phyloP scores from a whole-genome alignment of 2,888 invertebrate genomes.

The Thelaira solivaga region DNA sequence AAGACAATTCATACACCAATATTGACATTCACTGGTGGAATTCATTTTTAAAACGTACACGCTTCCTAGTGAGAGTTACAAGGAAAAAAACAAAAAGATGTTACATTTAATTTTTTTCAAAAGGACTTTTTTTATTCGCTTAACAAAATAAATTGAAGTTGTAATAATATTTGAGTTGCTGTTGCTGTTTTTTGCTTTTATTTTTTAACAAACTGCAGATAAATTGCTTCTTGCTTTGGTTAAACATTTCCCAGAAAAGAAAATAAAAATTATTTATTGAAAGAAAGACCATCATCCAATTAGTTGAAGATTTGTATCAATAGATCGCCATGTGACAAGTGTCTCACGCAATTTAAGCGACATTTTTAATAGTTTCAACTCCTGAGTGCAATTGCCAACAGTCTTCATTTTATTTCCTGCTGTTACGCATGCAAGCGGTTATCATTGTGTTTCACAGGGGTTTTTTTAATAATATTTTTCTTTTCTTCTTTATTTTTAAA shows the following conservation, averaged over 20 bases:
- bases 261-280: neutral
- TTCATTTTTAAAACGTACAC: neutral
- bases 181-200: too few species aligned
- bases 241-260: neutral
- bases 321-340: slow-evolving; percentile 55
- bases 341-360: slow-evolving; percentile 55
- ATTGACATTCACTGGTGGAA: neutral
- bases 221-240: neutral
- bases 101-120: slow-evolving; percentile 12
- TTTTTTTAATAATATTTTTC: neutral
- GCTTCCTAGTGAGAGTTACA: slow-evolving; percentile 10
- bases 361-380: neutral
- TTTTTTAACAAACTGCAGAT: too few species aligned
- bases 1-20: neutral
- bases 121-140: slow-evolving; percentile 32
- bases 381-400: neutral
- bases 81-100: slow-evolving; percentile 5
- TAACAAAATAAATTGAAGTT: slow-evolving; percentile 8
- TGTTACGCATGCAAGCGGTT: slow-evolving; percentile 51
- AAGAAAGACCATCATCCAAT: slow-evolving; percentile 41
- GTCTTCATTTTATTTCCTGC: slow-evolving; percentile 37
- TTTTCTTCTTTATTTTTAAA: neutral
- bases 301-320: slow-evolving; percentile 56
- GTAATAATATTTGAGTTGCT: neutral
- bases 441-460: too few species aligned